phyloP scores from a whole-genome alignment of 2,797 vertebrate species.

The Ambastaia sidthimunki region DNA sequence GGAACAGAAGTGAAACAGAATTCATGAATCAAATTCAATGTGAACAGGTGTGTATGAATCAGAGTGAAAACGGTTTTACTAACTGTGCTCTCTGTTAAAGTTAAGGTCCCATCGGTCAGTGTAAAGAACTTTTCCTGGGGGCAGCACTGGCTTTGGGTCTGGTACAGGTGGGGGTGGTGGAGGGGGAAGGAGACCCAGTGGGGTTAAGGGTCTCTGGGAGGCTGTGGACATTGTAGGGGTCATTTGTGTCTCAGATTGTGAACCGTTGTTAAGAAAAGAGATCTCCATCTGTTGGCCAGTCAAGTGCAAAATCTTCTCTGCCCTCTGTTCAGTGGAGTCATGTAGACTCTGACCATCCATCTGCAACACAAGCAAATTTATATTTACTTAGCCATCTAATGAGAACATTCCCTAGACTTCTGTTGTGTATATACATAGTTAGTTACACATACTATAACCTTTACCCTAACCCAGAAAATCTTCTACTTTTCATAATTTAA shows the following conservation, averaged over 20 bases:
- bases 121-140: conserved; percentile 43
- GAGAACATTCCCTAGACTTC: too few species aligned
- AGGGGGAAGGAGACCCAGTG: conserved; percentile 37
- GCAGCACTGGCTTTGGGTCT: conserved; percentile 36
- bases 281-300: conserved; percentile 85
- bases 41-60: conserved; percentile 2
- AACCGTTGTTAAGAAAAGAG: conserved; percentile 77
- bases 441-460: too few species aligned
- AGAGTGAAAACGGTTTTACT: conserved; percentile 11
- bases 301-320: conserved; percentile 86
- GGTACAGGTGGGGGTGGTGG: conserved; percentile 14
- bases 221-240: not conserved
- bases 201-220: conserved; percentile 27
- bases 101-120: conserved; percentile 30
- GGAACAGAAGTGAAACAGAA: conserved; percentile 1
- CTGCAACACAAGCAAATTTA: conserved; percentile 65
- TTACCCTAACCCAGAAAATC: not conserved
- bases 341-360: conserved; percentile 91
- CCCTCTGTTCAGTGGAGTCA: conserved; percentile 90
- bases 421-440: too few species aligned
- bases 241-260: conserved; percentile 4
- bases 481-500: too few species aligned
- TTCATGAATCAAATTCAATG: conserved; percentile 22
- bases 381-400: too few species aligned
- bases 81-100: conserved; percentile 40